Conservation (phyloP, 2,113 vertebrate genomes). For the Neodon shergylaensis region DNA sequence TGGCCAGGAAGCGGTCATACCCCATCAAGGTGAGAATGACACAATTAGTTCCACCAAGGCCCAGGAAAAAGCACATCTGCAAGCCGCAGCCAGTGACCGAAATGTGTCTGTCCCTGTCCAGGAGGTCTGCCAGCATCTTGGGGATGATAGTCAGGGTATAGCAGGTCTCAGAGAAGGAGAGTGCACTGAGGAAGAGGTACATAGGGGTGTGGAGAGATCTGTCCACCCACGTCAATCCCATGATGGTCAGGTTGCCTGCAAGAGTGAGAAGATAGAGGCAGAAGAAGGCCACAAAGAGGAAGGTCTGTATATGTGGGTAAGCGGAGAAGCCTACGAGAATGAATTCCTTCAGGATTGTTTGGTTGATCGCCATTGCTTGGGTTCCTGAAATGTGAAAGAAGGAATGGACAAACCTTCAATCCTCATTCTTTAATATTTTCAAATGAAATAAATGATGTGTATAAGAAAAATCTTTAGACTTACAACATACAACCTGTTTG, state of each 20-base stretch:
- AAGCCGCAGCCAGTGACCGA: constrained; percentile 32
- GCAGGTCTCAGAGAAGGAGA: constrained; percentile 69
- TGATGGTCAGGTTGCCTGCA: constrained; percentile 77
- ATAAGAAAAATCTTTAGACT: neutral
- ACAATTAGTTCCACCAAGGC: constrained; percentile 57
- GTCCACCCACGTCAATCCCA: constrained; percentile 69
- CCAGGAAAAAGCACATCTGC: constrained; percentile 70
- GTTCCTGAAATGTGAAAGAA: neutral
- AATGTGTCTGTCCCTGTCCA: constrained; percentile 27
- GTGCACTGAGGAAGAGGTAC: constrained; percentile 66
- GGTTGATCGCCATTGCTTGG: constrained; percentile 31
- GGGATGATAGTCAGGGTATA: constrained; percentile 48
- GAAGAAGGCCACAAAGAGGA: constrained; percentile 50
- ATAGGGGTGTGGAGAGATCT: constrained; percentile 62
- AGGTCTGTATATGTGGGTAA: constrained; percentile 8
- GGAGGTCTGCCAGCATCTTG: constrained; percentile 58
- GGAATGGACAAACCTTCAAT: neutral
- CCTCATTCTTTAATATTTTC: neutral
- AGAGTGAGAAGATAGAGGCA: constrained; percentile 79
- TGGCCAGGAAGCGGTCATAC: constrained; percentile 71
- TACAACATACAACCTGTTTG: neutral
- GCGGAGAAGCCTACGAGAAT: constrained; percentile 65
- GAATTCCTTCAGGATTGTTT: constrained; percentile 60
- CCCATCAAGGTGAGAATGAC: constrained; percentile 72
- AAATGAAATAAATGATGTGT: neutral